Evolutionary conservation across 1,140 invertebrate genomes (phyloP).

Genomic region (Sitobion miscanthi): DNA sequence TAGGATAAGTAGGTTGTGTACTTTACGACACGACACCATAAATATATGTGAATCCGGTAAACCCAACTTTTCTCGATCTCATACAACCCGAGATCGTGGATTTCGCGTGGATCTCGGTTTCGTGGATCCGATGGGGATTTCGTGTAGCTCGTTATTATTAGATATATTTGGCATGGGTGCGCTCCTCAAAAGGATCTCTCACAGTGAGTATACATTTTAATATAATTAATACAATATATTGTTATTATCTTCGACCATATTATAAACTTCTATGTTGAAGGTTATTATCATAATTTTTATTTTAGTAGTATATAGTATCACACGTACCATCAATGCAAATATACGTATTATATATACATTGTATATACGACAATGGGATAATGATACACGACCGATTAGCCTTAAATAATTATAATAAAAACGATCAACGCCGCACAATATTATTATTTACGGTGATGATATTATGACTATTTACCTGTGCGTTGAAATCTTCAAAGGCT

Average conservation of each 20-base stretch:
- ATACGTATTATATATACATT: constrained; percentile 51
- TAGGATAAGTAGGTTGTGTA: not conserved
- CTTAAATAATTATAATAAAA: not conserved
- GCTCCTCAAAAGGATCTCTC: not conserved
- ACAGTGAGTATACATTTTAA: not conserved
- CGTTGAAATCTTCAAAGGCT: not conserved
- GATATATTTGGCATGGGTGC: not conserved
- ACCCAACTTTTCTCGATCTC: not conserved
- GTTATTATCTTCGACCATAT: no score
- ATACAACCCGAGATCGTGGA: not conserved
- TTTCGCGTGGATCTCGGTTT: no score
- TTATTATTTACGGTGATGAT: not conserved
- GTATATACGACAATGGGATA: constrained; percentile 35
- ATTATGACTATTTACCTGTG: not conserved
- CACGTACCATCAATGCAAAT: constrained; percentile 47
- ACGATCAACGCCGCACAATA: not conserved
- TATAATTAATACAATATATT: not conserved
- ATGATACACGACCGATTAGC: not conserved
- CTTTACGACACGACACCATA: no score
- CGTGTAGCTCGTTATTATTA: not conserved
- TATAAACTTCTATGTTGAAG: no score
- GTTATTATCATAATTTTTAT: not conserved
- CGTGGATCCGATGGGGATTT: not conserved
- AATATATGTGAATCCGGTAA: not conserved
- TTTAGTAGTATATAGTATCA: constrained; percentile 31